Conservation (phyloP, 2,113 vertebrate genomes). For the Pipra filicauda region DNA sequence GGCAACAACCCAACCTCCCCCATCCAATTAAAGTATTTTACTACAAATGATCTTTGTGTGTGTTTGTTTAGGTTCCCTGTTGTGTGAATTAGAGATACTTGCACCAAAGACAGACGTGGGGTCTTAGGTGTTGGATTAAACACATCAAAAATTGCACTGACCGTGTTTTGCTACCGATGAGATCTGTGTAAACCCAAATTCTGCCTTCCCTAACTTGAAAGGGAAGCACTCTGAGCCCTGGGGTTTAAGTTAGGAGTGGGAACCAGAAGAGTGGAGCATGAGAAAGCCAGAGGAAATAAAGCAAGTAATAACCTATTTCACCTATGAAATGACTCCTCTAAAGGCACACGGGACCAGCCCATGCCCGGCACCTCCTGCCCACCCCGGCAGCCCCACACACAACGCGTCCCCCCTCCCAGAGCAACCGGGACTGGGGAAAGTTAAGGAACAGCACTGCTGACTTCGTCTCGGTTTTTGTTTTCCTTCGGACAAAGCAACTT, state of each 20-base stretch:
- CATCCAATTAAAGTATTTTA: conserved; percentile 75
- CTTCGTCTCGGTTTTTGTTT: background rate
- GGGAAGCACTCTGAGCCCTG: conserved; percentile 5
- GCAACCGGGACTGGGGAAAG: background rate
- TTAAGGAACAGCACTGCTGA: background rate
- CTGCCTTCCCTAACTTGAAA: background rate
- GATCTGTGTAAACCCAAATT: background rate
- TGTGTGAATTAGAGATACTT: conserved; percentile 39
- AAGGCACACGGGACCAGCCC: background rate
- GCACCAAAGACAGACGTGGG: background rate
- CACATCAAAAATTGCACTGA: background rate
- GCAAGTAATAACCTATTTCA: background rate
- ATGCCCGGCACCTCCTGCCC: background rate
- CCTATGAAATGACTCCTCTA: background rate
- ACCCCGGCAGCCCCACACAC: background rate
- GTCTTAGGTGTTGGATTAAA: background rate
- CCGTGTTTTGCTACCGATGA: background rate
- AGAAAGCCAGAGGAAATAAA: background rate
- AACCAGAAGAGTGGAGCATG: background rate
- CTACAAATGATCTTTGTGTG: conserved; percentile 64
- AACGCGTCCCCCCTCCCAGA: background rate
- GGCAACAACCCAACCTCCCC: conserved; percentile 66
- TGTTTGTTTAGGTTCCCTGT: conserved; percentile 20
- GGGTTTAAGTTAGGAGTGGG: background rate
- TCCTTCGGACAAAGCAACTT: conserved; percentile 19